These are phyloP conservation scores for Acyrthosiphon pisum DNA, from an alignment of 1,140 invertebrate genomes.

Conservation along the genomic window DNA sequence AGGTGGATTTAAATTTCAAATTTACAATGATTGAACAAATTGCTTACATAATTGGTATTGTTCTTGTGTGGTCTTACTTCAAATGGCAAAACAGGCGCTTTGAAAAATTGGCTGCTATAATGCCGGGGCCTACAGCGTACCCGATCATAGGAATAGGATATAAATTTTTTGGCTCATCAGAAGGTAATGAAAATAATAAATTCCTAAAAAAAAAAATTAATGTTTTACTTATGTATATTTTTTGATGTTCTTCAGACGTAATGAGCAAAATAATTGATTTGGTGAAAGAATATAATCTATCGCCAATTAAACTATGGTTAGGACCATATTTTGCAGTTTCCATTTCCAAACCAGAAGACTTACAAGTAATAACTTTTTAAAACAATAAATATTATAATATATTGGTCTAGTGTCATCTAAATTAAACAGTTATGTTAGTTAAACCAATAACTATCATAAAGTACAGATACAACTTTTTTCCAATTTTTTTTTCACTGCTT, in stretches of 20 bases:
- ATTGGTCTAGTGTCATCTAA: neutral
- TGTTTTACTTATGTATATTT: neutral
- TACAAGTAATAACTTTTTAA: conserved; percentile 62
- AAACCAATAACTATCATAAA: neutral
- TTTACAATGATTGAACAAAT: neutral
- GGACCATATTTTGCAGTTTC: conserved; percentile 64
- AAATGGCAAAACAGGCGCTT: conserved; percentile 58
- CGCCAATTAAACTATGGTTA: conserved; percentile 64
- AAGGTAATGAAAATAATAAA: conserved; percentile 63
- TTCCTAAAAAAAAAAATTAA: neutral
- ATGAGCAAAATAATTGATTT: conserved; percentile 60
- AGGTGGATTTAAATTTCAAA: neutral
- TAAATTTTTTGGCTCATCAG: conserved; percentile 65
- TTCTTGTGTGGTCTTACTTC: conserved; percentile 34
- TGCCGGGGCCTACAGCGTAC: conserved; percentile 66
- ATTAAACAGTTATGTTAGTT: neutral
- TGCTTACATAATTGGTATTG: neutral
- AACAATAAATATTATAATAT: no score
- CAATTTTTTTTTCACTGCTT: no score
- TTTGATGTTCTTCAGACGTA: conserved; percentile 62
- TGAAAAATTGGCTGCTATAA: conserved; percentile 58
- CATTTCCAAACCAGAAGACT: conserved; percentile 64
- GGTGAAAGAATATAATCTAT: conserved; percentile 59
- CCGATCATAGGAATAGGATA: conserved; percentile 69
- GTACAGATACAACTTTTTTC: no score